Percentiles rank a stretch among this genome's conserved stretches.
Evolutionary conservation across 2,888 invertebrate genomes (phyloP).

Genomic region (Caenorhabditis macrosperma): DNA sequence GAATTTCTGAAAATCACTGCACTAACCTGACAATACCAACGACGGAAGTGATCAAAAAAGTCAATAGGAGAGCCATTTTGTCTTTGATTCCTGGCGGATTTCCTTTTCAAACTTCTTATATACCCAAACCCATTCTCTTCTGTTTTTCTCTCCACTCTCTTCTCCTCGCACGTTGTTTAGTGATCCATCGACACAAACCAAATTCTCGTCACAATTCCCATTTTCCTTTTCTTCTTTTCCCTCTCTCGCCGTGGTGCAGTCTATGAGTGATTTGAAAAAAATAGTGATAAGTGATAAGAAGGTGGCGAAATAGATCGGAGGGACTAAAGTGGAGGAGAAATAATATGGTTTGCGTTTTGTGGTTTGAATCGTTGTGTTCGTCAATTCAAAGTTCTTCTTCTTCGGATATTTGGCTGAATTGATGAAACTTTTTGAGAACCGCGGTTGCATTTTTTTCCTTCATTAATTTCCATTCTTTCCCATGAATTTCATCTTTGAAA

Average conservation of each 20-base stretch:
- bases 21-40: constrained; percentile 2
- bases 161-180: not conserved
- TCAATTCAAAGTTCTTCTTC: too few relatives aligned
- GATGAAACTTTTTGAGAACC: too few relatives aligned
- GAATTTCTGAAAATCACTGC: not conserved
- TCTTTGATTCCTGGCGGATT: too few relatives aligned
- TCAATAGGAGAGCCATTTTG: not conserved
- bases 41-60: not conserved
- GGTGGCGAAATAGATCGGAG: not conserved
- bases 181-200: not conserved
- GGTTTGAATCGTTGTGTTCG: too few relatives aligned
- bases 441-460: too few relatives aligned
- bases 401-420: too few relatives aligned
- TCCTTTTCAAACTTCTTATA: not conserved
- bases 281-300: not conserved
- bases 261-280: not conserved
- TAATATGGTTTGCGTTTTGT: not conserved
- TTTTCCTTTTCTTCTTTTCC: not conserved
- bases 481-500: too few relatives aligned
- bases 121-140: not conserved
- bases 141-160: too few relatives aligned
- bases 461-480: too few relatives aligned
- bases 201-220: not conserved
- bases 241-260: not conserved
- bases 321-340: not conserved